These are phyloP conservation scores for Danio rerio DNA, from an alignment of 2,113 vertebrate genomes.

Conservation along the genomic window GRCz12tu NC_133193.1:53864001-53864500, in stretches of 20 bases:
- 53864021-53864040: not conserved
- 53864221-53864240: too few species aligned
- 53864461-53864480: too few species aligned
- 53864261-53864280: not conserved
- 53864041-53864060: constrained; percentile 40
- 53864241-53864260: too few species aligned
- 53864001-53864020: constrained; percentile 39
- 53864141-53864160: constrained; percentile 22
- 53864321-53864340: constrained; percentile 17
- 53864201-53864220: not conserved
- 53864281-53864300: constrained; percentile 28
- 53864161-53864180: constrained; percentile 12
- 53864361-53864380: not conserved
- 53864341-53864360: not conserved
- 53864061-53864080: not conserved
- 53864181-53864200: constrained; percentile 41
- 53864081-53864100: constrained; percentile 6
- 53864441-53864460: too few species aligned
- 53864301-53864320: not conserved
- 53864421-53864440: too few species aligned
- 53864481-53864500: too few species aligned
- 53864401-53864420: not conserved
- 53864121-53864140: constrained; percentile 14
- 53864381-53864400: too few species aligned
- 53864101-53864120: not conserved